phyloP scores from a whole-genome alignment of 2,797 vertebrate species.

The Takifugu ocellatus region DNA sequence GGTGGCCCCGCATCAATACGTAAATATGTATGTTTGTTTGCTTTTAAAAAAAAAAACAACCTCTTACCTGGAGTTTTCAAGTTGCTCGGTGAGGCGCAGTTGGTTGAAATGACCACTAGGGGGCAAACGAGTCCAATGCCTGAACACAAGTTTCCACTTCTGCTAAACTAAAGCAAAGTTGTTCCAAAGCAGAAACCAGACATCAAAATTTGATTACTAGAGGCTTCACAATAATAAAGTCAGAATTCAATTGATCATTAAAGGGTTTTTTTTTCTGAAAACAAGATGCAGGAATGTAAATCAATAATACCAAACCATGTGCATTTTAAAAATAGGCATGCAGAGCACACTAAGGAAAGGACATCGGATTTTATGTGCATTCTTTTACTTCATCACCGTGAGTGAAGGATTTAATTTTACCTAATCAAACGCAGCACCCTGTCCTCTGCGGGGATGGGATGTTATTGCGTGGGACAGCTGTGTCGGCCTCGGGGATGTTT shows the following conservation, averaged over 20 bases:
- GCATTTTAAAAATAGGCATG: background rate
- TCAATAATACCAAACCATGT: background rate
- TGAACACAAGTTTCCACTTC: background rate
- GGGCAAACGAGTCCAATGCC: constrained; percentile 43
- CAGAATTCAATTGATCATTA: too few species aligned
- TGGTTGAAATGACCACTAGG: constrained; percentile 45
- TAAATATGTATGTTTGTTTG: background rate
- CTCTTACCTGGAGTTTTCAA: background rate
- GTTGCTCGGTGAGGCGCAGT: constrained; percentile 6
- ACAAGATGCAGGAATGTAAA: too few species aligned
- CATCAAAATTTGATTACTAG: background rate
- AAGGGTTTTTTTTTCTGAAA: too few species aligned
- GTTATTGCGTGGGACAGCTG: constrained; percentile 22
- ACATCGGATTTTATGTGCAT: too few species aligned
- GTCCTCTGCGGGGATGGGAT: background rate
- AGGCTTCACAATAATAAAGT: too few species aligned
- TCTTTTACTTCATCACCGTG: background rate
- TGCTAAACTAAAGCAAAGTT: background rate
- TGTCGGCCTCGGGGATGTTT: constrained; percentile 10
- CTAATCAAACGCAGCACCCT: constrained; percentile 1
- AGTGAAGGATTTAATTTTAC: constrained; percentile 1
- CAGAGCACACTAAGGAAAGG: background rate
- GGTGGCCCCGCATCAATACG: background rate
- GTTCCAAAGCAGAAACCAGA: background rate
- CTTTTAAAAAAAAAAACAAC: too few species aligned